phyloP scores from a whole-genome alignment of 2,888 invertebrate genomes.

The Thysanoteuthis rhombus region DNA sequence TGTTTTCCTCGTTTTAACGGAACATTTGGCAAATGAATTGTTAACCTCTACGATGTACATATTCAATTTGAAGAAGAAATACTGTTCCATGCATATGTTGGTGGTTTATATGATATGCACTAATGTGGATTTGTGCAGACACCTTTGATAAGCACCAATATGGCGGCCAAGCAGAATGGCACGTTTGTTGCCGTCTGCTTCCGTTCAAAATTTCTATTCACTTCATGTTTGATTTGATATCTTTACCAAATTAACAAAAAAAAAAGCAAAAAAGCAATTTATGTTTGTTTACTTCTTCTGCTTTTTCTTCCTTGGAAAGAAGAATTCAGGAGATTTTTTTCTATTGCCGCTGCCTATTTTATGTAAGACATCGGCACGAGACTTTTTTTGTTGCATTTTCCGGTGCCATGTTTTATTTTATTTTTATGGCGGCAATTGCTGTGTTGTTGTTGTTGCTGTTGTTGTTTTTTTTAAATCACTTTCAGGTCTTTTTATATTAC shows the following conservation, averaged over 20 bases:
- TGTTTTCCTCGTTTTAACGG: not conserved
- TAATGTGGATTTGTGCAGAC: not conserved
- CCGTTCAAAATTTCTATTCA: not conserved
- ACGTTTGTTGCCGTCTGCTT: not conserved
- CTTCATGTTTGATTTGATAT: not conserved
- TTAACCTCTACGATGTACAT: not conserved
- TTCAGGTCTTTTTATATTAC: not conserved
- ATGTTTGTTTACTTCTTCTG: not conserved
- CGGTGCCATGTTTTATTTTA: not conserved
- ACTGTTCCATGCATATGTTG: not conserved
- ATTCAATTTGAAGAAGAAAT: slow-evolving; percentile 12
- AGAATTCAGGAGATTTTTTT: not conserved
- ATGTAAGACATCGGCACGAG: not conserved
- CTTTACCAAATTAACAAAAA: not conserved
- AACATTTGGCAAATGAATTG: not conserved
- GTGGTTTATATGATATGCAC: not conserved
- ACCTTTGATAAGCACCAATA: not conserved
- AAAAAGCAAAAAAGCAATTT: not conserved
- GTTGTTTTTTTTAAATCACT: not conserved
- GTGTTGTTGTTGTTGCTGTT: not conserved
- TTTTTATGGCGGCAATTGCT: not conserved
- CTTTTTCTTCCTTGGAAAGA: not conserved
- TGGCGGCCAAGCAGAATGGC: not conserved
- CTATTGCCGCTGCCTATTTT: not conserved
- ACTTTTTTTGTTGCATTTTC: not conserved